Percentiles rank a stretch among this genome's conserved stretches.
phyloP scores from a whole-genome alignment of 2,888 invertebrate species.

The Pilophorus perplexus region DNA sequence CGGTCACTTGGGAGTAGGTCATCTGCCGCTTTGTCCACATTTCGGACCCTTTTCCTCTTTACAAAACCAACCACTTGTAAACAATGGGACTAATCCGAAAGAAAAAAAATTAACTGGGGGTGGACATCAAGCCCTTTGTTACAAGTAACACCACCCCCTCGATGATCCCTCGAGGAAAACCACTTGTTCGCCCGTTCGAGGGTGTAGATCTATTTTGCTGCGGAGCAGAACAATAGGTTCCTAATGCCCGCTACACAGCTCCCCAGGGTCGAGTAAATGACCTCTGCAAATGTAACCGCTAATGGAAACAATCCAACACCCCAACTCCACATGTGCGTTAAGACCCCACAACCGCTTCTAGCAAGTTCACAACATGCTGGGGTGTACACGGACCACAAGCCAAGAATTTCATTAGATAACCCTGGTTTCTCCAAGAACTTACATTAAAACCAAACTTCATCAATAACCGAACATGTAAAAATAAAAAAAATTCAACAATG shows the following conservation, averaged over 20 bases:
- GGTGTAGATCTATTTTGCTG: not conserved
- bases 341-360: no score
- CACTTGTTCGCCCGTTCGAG: constrained; percentile 16
- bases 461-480: no score
- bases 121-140: no score
- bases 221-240: constrained; percentile 6
- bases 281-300: not conserved
- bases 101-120: not conserved
- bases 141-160: no score
- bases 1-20: constrained; percentile 37
- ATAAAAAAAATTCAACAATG: no score
- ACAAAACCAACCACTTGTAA: constrained; percentile 1
- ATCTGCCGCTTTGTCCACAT: constrained; percentile 27
- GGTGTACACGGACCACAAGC: no score
- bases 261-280: not conserved
- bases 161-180: not conserved
- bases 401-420: no score
- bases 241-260: not conserved
- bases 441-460: no score
- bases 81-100: constrained; percentile 28
- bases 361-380: no score
- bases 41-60: not conserved
- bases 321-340: no score
- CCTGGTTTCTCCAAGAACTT: no score
- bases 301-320: no score